phyloP scores from a whole-genome alignment of 2,797 vertebrate genomes.

The Furcifer pardalis region DNA sequence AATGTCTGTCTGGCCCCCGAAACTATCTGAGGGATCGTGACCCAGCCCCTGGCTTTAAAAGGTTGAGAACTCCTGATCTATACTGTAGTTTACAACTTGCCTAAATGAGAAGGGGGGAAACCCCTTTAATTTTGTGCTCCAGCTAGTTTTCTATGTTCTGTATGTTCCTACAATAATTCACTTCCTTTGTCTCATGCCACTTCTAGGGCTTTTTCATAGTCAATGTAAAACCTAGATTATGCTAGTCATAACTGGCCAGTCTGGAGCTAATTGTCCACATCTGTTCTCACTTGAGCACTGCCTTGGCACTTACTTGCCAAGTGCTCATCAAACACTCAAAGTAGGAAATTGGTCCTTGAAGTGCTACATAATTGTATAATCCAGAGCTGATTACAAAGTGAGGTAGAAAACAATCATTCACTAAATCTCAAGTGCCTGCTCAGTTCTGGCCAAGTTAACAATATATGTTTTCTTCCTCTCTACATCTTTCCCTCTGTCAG shows the following conservation, averaged over 20 bases:
- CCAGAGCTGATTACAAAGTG: background rate
- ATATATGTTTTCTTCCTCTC: background rate
- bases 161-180: background rate
- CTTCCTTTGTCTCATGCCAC: no score
- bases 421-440: conserved; percentile 8
- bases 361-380: conserved; percentile 9
- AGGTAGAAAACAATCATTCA: background rate
- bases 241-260: background rate
- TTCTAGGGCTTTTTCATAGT: background rate
- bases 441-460: background rate
- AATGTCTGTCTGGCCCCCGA: no score
- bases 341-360: conserved; percentile 11
- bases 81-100: background rate
- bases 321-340: background rate
- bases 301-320: background rate
- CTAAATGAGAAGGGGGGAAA: background rate
- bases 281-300: conserved; percentile 11
- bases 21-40: no score
- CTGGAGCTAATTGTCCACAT: background rate
- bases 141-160: background rate
- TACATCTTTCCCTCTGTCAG: background rate
- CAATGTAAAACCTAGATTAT: background rate
- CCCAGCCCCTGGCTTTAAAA: no score
- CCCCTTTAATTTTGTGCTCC: background rate
- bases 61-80: no score